These are phyloP conservation scores for Pelodiscus sinensis DNA, from an alignment of 2,113 vertebrate species.

Conservation along the genomic window DNA sequence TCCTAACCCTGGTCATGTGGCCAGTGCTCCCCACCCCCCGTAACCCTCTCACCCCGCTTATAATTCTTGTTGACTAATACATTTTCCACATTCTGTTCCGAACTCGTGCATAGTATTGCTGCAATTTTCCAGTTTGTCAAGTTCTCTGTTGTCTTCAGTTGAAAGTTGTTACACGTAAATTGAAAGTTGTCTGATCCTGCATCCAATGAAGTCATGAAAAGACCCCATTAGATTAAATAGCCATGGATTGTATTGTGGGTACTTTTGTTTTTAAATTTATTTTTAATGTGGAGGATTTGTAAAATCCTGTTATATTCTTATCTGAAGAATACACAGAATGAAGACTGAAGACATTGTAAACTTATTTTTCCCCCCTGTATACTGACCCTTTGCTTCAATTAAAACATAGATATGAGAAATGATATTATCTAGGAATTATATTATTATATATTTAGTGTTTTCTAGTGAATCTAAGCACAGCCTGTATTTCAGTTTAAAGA, in stretches of 20 bases:
- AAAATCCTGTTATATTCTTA: rapidly evolving
- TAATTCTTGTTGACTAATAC: not conserved
- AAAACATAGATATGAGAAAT: not conserved
- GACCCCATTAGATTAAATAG: not conserved
- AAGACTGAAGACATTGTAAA: not conserved
- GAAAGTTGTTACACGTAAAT: not conserved
- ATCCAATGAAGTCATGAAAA: not conserved
- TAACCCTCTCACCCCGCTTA: not conserved
- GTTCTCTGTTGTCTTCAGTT: not conserved
- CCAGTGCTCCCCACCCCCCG: too few species aligned
- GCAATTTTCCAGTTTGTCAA: not conserved
- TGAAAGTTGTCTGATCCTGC: too few species aligned
- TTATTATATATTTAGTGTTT: not conserved
- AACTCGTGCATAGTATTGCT: not conserved
- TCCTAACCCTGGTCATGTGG: too few species aligned
- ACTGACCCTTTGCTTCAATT: not conserved
- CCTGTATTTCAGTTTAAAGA: rapidly evolving
- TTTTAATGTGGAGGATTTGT: not conserved
- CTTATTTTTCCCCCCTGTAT: not conserved
- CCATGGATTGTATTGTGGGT: not conserved
- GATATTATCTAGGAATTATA: not conserved
- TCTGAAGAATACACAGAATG: rapidly evolving
- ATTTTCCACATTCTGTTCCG: not conserved
- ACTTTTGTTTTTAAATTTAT: not conserved
- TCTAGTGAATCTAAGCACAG: not conserved